Evolutionary conservation across 2,888 invertebrate species (phyloP), one percentile per base, ranked within the genome.

Genomic region (Cheilosia variabilis): DNA sequence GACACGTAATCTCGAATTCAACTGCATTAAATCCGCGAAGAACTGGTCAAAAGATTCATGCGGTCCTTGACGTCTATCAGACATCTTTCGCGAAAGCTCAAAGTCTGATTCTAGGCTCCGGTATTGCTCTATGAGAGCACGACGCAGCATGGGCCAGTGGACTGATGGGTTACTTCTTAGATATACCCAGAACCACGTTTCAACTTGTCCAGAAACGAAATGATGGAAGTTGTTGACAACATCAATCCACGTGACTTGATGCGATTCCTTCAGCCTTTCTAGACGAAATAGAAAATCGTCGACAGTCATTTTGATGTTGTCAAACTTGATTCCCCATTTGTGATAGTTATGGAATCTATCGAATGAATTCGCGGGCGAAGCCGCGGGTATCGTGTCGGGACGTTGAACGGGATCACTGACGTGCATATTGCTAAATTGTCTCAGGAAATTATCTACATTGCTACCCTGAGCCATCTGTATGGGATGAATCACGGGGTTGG

Each of bases 171-270:
- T 60, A 13, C n/a, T 17, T 9, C 31, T 55, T 2, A 55, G 17
- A 31, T 22, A 55, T n/a, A 55, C n/a, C 55, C 55, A 55, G n/a
- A 55, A 55, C 31, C 55, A 55, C 1, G 31, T 53, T 13, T 53
- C 53, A 2, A 53, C 53, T 53, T 53, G 53, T 4, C 53, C 53
- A 4, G 24, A 17, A 4, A 31, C 55, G 17, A 55, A 31, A 2
- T 55, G 55, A n/a, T 55, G 55, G 17, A 55, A 55, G 7, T 55
- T 55, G 10, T 13, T 27, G 10, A 55, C 31, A 15, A 55, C 31
- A 9, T 55, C 55, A 1, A 1, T n/a, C 55, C 55, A 55, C 7
- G 55, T 22, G 1, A 31, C 55, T 3, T 55, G 10, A 31, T 34
- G 34, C 7, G 22, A 31, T 10, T 31, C 34, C 55, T 55, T 55